These are phyloP conservation scores for Monopis laevigella DNA, from an alignment of 2,888 invertebrate species.

Conservation along the genomic window DNA sequence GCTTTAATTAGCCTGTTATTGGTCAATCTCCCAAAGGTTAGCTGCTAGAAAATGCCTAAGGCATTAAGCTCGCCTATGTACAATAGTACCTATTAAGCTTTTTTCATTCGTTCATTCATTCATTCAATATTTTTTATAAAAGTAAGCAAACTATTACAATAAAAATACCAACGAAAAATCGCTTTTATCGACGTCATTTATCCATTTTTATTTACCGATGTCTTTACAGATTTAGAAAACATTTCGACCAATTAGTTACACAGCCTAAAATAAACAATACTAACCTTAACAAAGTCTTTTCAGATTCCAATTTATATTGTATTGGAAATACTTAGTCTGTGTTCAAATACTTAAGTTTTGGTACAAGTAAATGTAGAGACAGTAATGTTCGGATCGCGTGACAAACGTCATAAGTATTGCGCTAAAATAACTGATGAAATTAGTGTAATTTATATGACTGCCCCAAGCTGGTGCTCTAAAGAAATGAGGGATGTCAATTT, in stretches of 20 bases:
- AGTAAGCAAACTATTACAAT: too few relatives aligned
- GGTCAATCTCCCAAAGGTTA: too few relatives aligned
- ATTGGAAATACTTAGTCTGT: background rate
- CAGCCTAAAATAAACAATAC: background rate
- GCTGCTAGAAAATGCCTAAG: too few relatives aligned
- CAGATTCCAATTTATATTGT: background rate
- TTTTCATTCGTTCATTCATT: too few relatives aligned
- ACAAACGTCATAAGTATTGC: constrained; percentile 16
- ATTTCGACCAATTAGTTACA: background rate
- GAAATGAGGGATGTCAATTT: constrained; percentile 9
- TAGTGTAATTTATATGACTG: constrained; percentile 25
- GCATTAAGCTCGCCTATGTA: too few relatives aligned
- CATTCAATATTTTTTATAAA: too few relatives aligned
- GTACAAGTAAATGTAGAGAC: background rate
- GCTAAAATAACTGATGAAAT: constrained; percentile 33
- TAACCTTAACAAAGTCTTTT: background rate
- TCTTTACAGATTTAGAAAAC: constrained; percentile 4
- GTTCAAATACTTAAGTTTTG: too few relatives aligned
- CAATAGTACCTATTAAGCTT: too few relatives aligned
- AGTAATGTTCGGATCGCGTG: constrained; percentile 6
- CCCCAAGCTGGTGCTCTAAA: constrained; percentile 7
- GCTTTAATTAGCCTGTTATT: too few relatives aligned
- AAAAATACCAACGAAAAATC: constrained; percentile 8
- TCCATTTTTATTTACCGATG: background rate
- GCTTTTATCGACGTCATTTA: constrained; percentile 5